These are phyloP conservation scores for Exaiptasia diaphana DNA, from an alignment of 64 coral and sea anemone genomes.

Conservation along the genomic window DNA sequence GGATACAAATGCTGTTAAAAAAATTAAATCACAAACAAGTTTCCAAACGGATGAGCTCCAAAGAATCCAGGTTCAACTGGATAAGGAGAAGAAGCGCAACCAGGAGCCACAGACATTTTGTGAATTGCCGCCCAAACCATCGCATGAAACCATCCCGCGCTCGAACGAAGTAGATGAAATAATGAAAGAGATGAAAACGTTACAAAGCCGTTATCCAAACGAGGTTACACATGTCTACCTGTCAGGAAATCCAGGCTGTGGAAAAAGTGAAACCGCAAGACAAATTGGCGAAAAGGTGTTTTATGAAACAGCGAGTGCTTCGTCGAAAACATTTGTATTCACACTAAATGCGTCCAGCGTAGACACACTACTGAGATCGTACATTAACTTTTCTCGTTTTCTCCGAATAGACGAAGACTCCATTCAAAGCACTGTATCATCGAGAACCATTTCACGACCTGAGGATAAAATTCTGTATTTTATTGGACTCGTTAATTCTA, in stretches of 20 bases:
- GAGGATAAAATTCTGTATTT: too few relatives aligned
- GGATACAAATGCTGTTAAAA: not conserved
- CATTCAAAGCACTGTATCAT: not conserved
- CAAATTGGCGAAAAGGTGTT: slow-evolving; percentile 28
- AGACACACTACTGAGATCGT: slow-evolving; percentile 21
- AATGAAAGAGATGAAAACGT: slow-evolving; percentile 1
- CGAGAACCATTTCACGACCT: too few relatives aligned
- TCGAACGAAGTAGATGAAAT: slow-evolving; percentile 1
- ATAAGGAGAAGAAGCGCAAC: slow-evolving; percentile 4
- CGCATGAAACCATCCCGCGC: slow-evolving; percentile 1
- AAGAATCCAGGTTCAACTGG: not conserved
- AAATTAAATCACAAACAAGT: slow-evolving; percentile 11
- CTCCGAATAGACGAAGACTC: slow-evolving; percentile 12
- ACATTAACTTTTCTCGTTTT: slow-evolving; percentile 13
- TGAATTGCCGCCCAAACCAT: slow-evolving; percentile 30
- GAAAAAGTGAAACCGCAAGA: not conserved
- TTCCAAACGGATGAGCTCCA: slow-evolving; percentile 16
- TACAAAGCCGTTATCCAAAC: not conserved
- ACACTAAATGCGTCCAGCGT: slow-evolving; percentile 15
- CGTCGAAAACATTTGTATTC: not conserved
- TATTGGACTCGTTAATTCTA: too few relatives aligned
- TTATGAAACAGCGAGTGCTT: not conserved
- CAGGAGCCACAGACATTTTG: slow-evolving; percentile 10
- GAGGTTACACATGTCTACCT: slow-evolving; percentile 6
- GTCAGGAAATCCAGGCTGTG: slow-evolving; percentile 10